These are phyloP conservation scores for Druon quercuslanigerum DNA, from an alignment of 1,140 invertebrate species.

Conservation along the genomic window DNA sequence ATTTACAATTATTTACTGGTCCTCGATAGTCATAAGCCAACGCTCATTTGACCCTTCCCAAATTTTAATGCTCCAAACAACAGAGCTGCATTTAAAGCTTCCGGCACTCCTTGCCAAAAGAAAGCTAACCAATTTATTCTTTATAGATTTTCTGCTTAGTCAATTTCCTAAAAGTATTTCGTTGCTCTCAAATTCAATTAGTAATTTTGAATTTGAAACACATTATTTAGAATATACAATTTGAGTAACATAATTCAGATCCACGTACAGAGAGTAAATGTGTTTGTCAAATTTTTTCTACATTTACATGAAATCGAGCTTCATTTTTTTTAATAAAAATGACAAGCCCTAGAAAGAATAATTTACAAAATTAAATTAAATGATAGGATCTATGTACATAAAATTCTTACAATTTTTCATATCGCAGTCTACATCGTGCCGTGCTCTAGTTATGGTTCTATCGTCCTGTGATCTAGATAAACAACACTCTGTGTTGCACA, in stretches of 20 bases:
- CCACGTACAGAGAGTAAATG: too few species aligned
- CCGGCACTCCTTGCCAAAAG: background rate
- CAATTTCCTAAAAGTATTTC: background rate
- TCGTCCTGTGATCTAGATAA: background rate
- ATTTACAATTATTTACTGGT: conserved; percentile 29
- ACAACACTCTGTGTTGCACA: background rate
- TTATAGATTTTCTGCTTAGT: background rate
- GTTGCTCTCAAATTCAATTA: background rate
- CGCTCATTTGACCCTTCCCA: background rate
- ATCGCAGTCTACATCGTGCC: background rate
- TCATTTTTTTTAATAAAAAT: background rate
- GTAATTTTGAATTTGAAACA: background rate
- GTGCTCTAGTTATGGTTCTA: background rate
- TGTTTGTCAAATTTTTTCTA: background rate
- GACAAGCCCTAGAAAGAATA: background rate
- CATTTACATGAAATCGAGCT: background rate
- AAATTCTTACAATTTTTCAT: background rate
- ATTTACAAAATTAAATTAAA: conserved; percentile 14
- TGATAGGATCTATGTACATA: conserved; percentile 4
- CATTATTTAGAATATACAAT: too few species aligned
- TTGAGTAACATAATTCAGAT: too few species aligned
- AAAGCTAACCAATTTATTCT: background rate
- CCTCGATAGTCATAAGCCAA: conserved; percentile 21
- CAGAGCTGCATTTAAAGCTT: background rate
- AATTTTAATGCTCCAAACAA: background rate